Percentiles rank a stretch among this genome's conserved stretches.
These are phyloP conservation scores for Galbula dea DNA, from an alignment of 2,113 vertebrate genomes.

Conservation along the genomic window DNA sequence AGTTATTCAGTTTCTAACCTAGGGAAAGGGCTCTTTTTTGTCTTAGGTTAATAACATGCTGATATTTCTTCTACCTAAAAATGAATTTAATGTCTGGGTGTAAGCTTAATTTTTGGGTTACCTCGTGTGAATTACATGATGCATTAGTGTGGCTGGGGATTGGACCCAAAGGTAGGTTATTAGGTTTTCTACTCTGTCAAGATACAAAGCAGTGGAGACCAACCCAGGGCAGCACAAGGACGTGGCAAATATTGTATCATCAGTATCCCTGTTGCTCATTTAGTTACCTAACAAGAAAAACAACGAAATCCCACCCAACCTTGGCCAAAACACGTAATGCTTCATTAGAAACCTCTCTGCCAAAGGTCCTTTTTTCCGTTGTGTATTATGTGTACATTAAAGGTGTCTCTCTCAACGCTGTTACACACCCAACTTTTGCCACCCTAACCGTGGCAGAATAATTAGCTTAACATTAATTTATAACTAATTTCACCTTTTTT, in stretches of 20 bases:
- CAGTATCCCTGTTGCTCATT: background rate
- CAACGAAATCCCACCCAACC: background rate
- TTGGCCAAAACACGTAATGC: background rate
- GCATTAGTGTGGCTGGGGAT: background rate
- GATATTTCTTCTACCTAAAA: background rate
- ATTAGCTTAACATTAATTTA: background rate
- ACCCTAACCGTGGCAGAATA: rapidly evolving
- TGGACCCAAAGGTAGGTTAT: background rate
- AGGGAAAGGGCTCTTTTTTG: background rate
- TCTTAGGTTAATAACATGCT: background rate
- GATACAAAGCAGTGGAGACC: background rate
- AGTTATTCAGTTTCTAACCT: background rate
- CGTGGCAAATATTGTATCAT: rapidly evolving
- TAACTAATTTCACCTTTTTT: background rate
- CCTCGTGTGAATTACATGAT: background rate
- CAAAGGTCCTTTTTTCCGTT: background rate
- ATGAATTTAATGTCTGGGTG: background rate
- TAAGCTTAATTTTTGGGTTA: background rate
- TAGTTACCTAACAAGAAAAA: background rate
- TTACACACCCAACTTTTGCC: rapidly evolving
- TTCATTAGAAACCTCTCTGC: background rate
- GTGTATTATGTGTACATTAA: background rate
- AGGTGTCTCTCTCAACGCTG: rapidly evolving
- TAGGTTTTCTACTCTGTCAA: background rate
- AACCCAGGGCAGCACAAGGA: background rate